These are phyloP conservation scores for Procambarus virginalis DNA, from an alignment of 1,140 invertebrate genomes.

Conservation along the genomic window DNA sequence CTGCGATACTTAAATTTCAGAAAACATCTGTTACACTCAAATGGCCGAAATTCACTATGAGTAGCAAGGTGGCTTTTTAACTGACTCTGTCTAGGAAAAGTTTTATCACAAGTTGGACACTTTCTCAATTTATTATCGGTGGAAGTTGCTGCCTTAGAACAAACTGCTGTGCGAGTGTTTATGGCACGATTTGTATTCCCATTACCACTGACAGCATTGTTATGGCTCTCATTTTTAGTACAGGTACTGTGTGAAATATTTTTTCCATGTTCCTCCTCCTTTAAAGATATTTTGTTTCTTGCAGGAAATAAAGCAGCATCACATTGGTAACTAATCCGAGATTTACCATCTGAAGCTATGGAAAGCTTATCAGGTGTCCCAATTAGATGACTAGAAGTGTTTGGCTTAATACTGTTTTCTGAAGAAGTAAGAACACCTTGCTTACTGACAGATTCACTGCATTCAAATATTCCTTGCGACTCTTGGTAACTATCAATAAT, in stretches of 20 bases:
- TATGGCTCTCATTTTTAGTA: background rate
- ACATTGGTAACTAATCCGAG: background rate
- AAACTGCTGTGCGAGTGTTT: background rate
- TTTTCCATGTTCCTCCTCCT: background rate
- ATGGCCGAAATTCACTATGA: slow-evolving; percentile 48
- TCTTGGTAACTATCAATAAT: background rate
- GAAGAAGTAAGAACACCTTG: background rate
- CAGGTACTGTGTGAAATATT: too few species aligned
- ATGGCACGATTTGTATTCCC: background rate
- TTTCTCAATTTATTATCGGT: slow-evolving; percentile 8
- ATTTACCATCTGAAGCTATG: background rate
- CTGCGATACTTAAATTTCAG: slow-evolving; percentile 51
- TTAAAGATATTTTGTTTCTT: background rate
- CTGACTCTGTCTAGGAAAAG: slow-evolving; percentile 49
- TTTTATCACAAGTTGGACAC: slow-evolving; percentile 45
- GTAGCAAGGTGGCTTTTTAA: slow-evolving; percentile 46
- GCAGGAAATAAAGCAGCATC: background rate
- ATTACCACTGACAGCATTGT: background rate
- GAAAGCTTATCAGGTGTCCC: background rate
- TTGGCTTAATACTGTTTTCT: background rate
- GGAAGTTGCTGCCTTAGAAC: background rate
- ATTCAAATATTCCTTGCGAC: background rate
- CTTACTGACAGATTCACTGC: background rate
- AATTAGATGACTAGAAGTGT: background rate
- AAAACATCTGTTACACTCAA: slow-evolving; percentile 35